Base-by-base conservation (phyloP, 2,113 vertebrate species). In the Ardeotis arabs region DNA sequence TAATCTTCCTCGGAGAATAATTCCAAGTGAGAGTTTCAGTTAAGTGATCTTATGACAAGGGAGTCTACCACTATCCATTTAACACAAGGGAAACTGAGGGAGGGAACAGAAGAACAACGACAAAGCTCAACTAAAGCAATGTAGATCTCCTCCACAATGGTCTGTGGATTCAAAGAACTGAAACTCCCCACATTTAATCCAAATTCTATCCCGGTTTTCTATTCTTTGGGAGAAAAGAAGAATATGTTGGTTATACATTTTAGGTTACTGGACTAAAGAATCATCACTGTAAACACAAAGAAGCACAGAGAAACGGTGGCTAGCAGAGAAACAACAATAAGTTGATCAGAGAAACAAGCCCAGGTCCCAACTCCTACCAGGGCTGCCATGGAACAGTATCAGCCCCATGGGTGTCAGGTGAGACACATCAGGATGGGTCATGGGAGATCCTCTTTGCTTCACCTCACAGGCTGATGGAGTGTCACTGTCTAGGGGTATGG, bases 291-390 rank as follows among this genome's bases (percentile, higher is more conserved):
- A 44, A 84, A 59, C 4, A 52, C 6, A 47, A 84, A 44, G 35
- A 8, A 78, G 10, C 6, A 45, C 55, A 78, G 13, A 35, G 45
- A 73, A 68, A 28, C 7, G 53, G 7, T 33, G 37, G 12, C 8
- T 41, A 35, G 15, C 56, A 70, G 67, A 58, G 47, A 33, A 89
- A 67, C 10, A 4, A 10, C 2, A 66, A 24, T 14, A 69, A 60
- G 3, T 12, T 62, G 19, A 41, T n/a, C 18, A 66, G 39, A 84
- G 31, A 84, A 79, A 70, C 6, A n/a, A 39, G 9, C 8, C 15
- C 9, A 3, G 2, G 6, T 4, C 29, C 10, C 37, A 49, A 1
- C 8, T 78, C 29, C 10, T 68, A 8, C 7, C 11, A 50, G 37
- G 27, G 16, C 27, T 78, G 19, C n/a, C 24, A 11, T 2, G 11